phyloP scores from a whole-genome alignment of 2,888 invertebrate genomes.

The Troilus luridus region DNA sequence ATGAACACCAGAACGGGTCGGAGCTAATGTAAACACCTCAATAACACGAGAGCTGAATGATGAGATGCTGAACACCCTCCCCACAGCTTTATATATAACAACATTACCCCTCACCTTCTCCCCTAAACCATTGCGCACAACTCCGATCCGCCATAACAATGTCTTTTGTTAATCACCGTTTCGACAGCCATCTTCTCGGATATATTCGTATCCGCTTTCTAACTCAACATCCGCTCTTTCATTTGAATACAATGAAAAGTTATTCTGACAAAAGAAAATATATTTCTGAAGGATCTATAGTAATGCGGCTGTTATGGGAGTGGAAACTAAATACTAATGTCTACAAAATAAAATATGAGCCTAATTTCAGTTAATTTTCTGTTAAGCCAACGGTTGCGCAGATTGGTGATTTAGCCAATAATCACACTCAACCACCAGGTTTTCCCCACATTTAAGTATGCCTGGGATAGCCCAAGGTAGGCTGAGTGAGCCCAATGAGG shows the following conservation, averaged over 20 bases:
- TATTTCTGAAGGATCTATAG: not conserved
- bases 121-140: not conserved
- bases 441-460: too few relatives aligned
- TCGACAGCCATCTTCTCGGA: not conserved
- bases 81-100: not conserved
- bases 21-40: not conserved
- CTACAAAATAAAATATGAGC: too few relatives aligned
- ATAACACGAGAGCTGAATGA: not conserved
- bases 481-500: too few relatives aligned
- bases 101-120: not conserved
- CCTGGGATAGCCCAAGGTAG: too few relatives aligned
- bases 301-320: not conserved
- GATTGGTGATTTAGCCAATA: too few relatives aligned
- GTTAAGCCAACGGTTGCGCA: too few relatives aligned
- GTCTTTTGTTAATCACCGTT: not conserved
- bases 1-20: not conserved
- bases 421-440: too few relatives aligned
- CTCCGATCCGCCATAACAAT: not conserved
- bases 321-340: not conserved
- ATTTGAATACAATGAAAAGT: constrained; percentile 22
- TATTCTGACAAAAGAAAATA: not conserved
- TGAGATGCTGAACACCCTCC: not conserved
- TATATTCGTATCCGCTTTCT: not conserved
- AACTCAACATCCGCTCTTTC: not conserved
- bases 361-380: too few relatives aligned